Conservation (phyloP, 2,888 invertebrate species). For the Eremobia ochroleuca region DNA sequence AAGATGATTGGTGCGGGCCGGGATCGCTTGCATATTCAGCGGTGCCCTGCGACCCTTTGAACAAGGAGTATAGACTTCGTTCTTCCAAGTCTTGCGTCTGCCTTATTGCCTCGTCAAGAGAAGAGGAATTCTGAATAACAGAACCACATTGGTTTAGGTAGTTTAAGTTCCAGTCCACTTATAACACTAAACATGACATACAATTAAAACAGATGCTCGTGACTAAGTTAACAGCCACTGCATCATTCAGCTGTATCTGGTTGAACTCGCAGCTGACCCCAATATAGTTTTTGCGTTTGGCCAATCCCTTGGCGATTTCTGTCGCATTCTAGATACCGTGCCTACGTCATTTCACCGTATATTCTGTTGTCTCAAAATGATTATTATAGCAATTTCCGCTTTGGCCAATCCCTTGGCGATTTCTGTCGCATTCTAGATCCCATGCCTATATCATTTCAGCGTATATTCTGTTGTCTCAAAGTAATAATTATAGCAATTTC, state of each 20-base stretch:
- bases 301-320: too few relatives aligned
- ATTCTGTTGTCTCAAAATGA: too few relatives aligned
- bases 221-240: neutral
- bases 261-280: neutral
- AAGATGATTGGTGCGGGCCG: conserved; percentile 69
- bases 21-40: conserved; percentile 76
- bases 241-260: neutral
- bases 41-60: conserved; percentile 79
- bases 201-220: neutral
- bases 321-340: too few relatives aligned
- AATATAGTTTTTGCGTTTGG: neutral
- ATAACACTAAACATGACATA: neutral
- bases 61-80: conserved; percentile 81
- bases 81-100: conserved; percentile 71
- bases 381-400: too few relatives aligned
- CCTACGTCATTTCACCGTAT: too few relatives aligned
- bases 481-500: too few relatives aligned
- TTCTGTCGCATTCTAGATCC: too few relatives aligned
- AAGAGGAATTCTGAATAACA: conserved; percentile 73
- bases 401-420: too few relatives aligned
- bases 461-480: too few relatives aligned
- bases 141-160: neutral
- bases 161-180: neutral
- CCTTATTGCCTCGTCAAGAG: conserved; percentile 72
- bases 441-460: too few relatives aligned